Base-by-base conservation (phyloP, 2,113 vertebrate species). In the Mobula hypostoma region DNA sequence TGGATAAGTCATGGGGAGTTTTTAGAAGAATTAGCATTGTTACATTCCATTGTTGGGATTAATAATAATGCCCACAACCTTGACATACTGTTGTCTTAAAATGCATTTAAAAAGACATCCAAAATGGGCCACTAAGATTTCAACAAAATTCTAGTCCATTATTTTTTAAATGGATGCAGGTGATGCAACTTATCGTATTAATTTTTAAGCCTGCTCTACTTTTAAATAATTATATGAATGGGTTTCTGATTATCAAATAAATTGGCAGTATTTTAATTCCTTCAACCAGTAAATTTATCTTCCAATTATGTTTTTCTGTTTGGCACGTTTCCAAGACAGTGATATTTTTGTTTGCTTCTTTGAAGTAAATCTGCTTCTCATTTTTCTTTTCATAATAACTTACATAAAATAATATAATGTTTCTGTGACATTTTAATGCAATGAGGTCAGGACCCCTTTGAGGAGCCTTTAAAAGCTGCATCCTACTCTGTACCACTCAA, bases 1-100 rank as follows among this genome's bases (percentile, higher is more conserved):
- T 40, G 48, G 80, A 83, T 56, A 85, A 85, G 40, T 85, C 48
- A 58, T 58, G 82, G 40, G 27, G 24, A 48, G 58, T 4, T 48
- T 85, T 85, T 58, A 58, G 48, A 19, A 58, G 58, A 85, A 58
- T 85, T 85, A 85, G 48, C 58, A 27, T 24, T 85, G 82, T 27
- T 85, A 56, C 40, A 56, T 85, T 85, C 7, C 82, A 85, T 29
- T 85, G 82, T 85, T 85, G 82, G 40, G 48, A 85, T 85, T 85
- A 85, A 85, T 36, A 85, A 48, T 58, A 58, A 21, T 85, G 19
- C 40, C 40, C 7, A 56, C 82, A 24, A 85, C 40, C 12, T 27
- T 85, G 48, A 85, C 40, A 11, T 78, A n/a, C 76, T 78, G 76
- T 78, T 36, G n/a, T 79, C n/a, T 85, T 58, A 24, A 58, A 56